Evolutionary conservation across 1,140 invertebrate species (phyloP).

Genomic region (Sipha flava): DNA sequence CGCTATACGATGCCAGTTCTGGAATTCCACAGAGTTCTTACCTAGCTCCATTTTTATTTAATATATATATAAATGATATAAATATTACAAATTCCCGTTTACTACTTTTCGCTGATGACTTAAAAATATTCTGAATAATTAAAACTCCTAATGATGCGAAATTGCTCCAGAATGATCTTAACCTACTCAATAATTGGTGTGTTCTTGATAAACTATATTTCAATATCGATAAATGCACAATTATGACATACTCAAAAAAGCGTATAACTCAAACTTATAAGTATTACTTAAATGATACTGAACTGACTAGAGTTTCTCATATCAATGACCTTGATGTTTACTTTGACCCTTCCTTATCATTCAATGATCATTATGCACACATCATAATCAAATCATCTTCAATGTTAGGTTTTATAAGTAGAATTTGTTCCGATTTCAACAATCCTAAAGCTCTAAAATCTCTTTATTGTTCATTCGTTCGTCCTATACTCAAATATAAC

Average conservation of each 20-base stretch:
- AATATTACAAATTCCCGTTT: no score
- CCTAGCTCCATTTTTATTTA: background rate
- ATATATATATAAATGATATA: background rate
- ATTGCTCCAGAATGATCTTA: background rate
- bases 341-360: no score
- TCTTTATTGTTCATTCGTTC: background rate
- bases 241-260: no score
- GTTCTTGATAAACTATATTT: no score
- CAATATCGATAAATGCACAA: no score
- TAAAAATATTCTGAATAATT: background rate
- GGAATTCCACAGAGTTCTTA: no score
- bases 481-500: background rate
- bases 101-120: background rate
- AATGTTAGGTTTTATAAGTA: no score
- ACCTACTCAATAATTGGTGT: no score
- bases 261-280: background rate
- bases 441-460: background rate
- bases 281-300: background rate
- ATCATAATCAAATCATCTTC: no score
- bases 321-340: background rate
- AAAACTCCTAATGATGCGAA: background rate
- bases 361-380: no score
- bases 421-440: no score
- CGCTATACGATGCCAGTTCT: background rate
- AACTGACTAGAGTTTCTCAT: background rate